Conservation (phyloP, 1,140 invertebrate species). For the Bombus waltoni region DNA sequence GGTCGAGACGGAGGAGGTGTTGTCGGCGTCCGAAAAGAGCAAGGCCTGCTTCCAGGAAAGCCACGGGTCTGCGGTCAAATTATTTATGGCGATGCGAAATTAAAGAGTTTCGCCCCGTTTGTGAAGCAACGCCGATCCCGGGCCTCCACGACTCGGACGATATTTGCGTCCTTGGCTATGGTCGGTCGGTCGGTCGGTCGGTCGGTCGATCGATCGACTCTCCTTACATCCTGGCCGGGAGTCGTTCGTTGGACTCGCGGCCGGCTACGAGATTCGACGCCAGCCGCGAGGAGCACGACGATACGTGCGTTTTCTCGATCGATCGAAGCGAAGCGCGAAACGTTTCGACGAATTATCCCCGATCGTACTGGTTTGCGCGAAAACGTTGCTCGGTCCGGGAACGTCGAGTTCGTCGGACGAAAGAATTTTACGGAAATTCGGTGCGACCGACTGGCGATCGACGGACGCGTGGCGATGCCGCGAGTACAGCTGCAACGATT, state of each 20-base stretch:
- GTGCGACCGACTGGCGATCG: no score
- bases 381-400: no score
- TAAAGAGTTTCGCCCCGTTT: slow-evolving; percentile 80
- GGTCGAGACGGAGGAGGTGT: slow-evolving; percentile 30
- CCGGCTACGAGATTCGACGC: no score
- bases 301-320: neutral
- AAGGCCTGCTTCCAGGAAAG: slow-evolving; percentile 78
- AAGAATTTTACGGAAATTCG: no score
- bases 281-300: no score
- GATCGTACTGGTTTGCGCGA: no score
- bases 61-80: slow-evolving; percentile 77
- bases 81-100: slow-evolving; percentile 82
- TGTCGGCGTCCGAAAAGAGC: slow-evolving; percentile 47
- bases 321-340: neutral
- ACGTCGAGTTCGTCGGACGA: no score
- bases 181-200: neutral
- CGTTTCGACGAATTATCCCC: no score
- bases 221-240: slow-evolving; percentile 31
- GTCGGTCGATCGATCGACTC: slow-evolving; percentile 20
- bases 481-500: no score
- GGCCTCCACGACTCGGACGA: slow-evolving; percentile 62
- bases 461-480: no score
- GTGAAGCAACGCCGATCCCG: slow-evolving; percentile 70
- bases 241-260: no score
- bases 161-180: slow-evolving; percentile 65